phyloP scores from a whole-genome alignment of 35 echinoderm and acorn worm species.

The Apostichopus parvimensis region DNA sequence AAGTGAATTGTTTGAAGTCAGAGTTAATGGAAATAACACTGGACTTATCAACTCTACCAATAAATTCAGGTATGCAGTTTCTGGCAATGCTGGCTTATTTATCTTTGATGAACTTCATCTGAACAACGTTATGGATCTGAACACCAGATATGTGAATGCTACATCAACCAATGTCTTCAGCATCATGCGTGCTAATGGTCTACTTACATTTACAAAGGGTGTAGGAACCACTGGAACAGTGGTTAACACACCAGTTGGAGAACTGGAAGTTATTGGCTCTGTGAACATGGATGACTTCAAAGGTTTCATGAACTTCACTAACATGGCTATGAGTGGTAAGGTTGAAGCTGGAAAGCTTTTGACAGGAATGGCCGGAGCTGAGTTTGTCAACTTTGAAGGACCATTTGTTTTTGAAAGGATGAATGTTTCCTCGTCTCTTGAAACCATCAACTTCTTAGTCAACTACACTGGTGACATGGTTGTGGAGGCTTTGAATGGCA shows the following conservation, averaged over 20 bases:
- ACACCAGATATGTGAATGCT: constrained; percentile 7
- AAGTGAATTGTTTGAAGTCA: constrained; percentile 6
- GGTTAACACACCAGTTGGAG: constrained; percentile 7
- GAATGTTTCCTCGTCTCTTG: background rate
- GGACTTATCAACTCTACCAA: constrained; percentile 56
- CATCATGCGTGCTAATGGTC: background rate
- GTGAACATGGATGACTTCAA: background rate
- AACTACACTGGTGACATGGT: constrained; percentile 23
- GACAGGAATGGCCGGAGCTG: background rate
- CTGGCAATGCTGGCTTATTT: constrained; percentile 24
- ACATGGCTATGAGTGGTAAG: background rate
- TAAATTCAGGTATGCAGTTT: constrained; percentile 8
- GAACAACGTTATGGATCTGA: background rate
- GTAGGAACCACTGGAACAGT: background rate
- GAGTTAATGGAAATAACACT: background rate
- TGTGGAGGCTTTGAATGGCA: background rate
- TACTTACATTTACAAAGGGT: background rate
- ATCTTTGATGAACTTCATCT: background rate
- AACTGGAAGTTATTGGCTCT: background rate
- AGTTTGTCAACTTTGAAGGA: constrained; percentile 36
- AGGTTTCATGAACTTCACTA: constrained; percentile 30
- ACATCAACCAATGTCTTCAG: constrained; percentile 29
- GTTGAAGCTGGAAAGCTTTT: constrained; percentile 12
- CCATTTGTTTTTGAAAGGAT: constrained; percentile 3
- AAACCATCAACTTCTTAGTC: background rate